Evolutionary conservation across 2,113 vertebrate genomes (phyloP), one percentile per base, ranked within the genome.

Genomic region (Brachionichthys hirsutus): DNA sequence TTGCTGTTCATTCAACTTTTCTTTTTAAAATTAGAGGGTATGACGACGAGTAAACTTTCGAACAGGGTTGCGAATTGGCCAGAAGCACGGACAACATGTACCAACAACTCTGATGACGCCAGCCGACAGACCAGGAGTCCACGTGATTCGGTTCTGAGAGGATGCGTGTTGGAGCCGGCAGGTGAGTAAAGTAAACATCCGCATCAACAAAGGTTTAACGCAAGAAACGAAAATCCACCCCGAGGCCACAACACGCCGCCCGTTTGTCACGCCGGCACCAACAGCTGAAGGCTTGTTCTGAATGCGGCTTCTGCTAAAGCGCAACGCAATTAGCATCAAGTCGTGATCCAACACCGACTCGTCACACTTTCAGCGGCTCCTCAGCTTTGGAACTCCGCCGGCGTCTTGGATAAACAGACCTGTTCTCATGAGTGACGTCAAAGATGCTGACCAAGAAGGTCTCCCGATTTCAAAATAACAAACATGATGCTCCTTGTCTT

Each of bases 381-480:
- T 53, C 38, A 14, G 43, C 54, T 78, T 73, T 52, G 71, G 30
- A 67, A 48, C 34, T 9, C 84, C 84, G 78, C 86, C 87, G 86
- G 83, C 75, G 70, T 57, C 73, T 82, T 86, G 80, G 82, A 85
- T n/a, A n/a, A n/a, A n/a, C n/a, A n/a, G n/a, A 24, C 14, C 44
- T 8, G 14, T 15, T 18, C 19, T 63, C 4, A 12, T 19, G 49
- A 36, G 12, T 48, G n/a, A 49, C 8, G 51, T 49, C 16, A 42
- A 53, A 65, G 62, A 16, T 2, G 52, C 44, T 34, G 19, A 10
- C 8, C 12, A 35, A 18, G 56, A 30, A 15, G 43, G 54, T 54
- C 15, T 51, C 22, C 52, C 64, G 52, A 35, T 53, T 56, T 40
- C 3, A 40, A 44, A 35, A 66, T 20, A 46, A 54, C 34, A 15